Conservation (phyloP, 2,113 vertebrate species). For the Poecile atricapillus region DNA sequence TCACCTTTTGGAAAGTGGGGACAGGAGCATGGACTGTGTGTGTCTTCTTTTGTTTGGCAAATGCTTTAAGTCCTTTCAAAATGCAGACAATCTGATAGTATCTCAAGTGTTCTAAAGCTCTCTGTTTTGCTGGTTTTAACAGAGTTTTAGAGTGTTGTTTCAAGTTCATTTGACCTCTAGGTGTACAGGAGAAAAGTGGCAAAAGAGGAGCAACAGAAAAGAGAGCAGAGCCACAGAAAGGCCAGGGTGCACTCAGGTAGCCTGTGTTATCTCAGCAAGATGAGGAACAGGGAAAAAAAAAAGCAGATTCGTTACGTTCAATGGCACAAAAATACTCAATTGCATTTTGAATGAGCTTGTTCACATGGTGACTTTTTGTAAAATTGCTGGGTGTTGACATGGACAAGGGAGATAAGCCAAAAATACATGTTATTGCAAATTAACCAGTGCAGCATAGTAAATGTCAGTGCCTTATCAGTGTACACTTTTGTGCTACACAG, state of each 20-base stretch:
- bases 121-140: background rate
- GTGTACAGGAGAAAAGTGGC: background rate
- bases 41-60: background rate
- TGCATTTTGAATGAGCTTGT: background rate
- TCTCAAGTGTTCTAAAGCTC: background rate
- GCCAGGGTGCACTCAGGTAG: background rate
- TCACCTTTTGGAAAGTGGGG: background rate
- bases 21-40: no score
- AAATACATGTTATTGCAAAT: background rate
- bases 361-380: background rate
- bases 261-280: background rate
- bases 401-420: background rate
- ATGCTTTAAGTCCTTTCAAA: background rate
- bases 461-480: background rate
- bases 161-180: fast-evolving
- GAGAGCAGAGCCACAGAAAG: background rate
- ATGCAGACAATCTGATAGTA: background rate
- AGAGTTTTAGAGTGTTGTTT: background rate
- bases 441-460: background rate
- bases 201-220: background rate
- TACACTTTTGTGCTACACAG: background rate
- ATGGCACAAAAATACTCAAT: background rate
- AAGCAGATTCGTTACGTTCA: background rate
- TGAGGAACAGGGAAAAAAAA: background rate
- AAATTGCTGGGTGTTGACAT: background rate